Percentiles rank a stretch among this genome's conserved stretches.
phyloP scores from a whole-genome alignment of 2,888 invertebrate species.

The Apotomis capreana region DNA sequence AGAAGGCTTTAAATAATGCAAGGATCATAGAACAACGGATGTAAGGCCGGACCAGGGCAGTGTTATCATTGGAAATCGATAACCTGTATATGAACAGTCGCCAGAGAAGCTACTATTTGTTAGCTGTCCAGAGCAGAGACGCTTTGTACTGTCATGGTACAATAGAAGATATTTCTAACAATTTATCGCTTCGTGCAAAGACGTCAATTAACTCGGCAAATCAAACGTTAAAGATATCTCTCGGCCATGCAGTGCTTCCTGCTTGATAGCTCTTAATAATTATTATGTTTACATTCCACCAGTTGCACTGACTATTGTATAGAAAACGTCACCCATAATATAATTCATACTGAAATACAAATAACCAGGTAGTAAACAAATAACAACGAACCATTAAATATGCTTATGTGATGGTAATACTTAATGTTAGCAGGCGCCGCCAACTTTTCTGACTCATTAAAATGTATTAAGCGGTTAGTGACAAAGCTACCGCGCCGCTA shows the following conservation, averaged over 20 bases:
- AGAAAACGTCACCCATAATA: not conserved
- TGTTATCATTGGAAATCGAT: slow-evolving; percentile 25
- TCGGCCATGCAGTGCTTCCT: slow-evolving; percentile 25
- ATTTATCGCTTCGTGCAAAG: slow-evolving; percentile 24
- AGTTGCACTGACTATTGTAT: not conserved
- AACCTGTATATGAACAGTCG: slow-evolving; percentile 19
- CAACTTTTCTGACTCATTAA: not conserved
- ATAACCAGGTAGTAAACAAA: not conserved
- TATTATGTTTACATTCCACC: slow-evolving; percentile 14
- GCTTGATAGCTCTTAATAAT: slow-evolving; percentile 29
- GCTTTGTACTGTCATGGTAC: not conserved
- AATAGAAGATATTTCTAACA: slow-evolving; percentile 20
- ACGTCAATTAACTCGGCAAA: slow-evolving; percentile 37
- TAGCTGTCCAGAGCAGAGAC: slow-evolving; percentile 9
- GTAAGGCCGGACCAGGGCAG: slow-evolving; percentile 7
- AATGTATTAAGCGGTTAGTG: too few relatives aligned
- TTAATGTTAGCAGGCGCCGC: not conserved
- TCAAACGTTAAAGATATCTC: slow-evolving; percentile 29
- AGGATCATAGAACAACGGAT: slow-evolving; percentile 12
- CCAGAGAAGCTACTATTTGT: slow-evolving; percentile 10
- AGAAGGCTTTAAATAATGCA: slow-evolving; percentile 2
- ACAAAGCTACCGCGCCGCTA: too few relatives aligned
- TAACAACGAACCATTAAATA: not conserved
- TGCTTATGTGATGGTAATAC: not conserved
- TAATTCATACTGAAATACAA: slow-evolving; percentile 3